Base-by-base conservation (phyloP, 64 coral and sea anemone genomes). In the Pachyseris speciosa region DNA sequence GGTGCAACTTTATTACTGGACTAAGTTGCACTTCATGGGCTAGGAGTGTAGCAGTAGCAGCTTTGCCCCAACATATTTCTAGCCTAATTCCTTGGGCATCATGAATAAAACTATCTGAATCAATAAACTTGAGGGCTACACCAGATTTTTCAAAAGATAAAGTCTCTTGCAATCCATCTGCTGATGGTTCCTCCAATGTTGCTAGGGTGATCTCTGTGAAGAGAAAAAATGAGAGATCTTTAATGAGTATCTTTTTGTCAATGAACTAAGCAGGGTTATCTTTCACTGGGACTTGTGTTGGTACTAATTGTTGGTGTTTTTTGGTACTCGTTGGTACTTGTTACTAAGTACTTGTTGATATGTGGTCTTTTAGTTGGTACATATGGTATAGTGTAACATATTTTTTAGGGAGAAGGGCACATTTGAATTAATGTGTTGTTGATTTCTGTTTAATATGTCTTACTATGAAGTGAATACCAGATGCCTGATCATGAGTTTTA, bases 1-100 rank as follows among this genome's bases (percentile, higher is more conserved):
- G 48, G 33, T 84, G 68, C 74, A 92, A 63, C 58, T 75, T 69
- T 24, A 92, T 84, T 1, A 75, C 22, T 16, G 89, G 89, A 43
- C 89, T 92, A 20, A 92, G 89, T 32, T 63, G 64, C 19, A 92
- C 64, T 74, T 92, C 80, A 53, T 41, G 34, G 36, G 40, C 7
- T 64, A 49, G 25, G 4, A 59, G 47, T 26, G 74, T 5, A 17
- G 17, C 64, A 16, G 73, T 4, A 47, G 52, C 9, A 37, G 36
- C 9, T 61, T 12, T 60, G 40, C 29, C 39, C 69, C 89, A 75
- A 19, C 79, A 73, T 49, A 39, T 34, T 45, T 40, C 16, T 45
- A 40, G 19, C 59, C 22, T 47, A 22, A 92, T 27, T 84, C 43
- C 13, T 86, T 33, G 83, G 5, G 10, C 63, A 86, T 81, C 53